phyloP scores from a whole-genome alignment of 2,113 vertebrate genomes.

The Syngnathus floridae region DNA sequence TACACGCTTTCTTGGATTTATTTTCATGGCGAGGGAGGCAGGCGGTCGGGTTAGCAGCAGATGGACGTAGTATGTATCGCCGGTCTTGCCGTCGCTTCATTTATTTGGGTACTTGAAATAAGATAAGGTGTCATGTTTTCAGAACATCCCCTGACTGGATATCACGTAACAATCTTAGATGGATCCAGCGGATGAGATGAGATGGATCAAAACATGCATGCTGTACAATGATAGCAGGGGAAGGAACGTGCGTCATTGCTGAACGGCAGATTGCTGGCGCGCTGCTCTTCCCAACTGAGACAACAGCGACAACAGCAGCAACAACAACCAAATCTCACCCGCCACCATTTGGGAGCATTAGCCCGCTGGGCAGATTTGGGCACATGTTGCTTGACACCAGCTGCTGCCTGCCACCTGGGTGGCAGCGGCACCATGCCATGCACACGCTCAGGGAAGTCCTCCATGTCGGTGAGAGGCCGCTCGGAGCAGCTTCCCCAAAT shows the following conservation, averaged over 20 bases:
- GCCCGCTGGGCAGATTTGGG: constrained; percentile 28
- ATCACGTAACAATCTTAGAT: neutral
- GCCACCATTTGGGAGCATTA: neutral
- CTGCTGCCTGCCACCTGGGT: constrained; percentile 1
- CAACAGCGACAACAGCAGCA: no score
- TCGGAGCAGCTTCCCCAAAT: constrained; percentile 4
- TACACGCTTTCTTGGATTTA: no score
- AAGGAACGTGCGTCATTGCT: no score
- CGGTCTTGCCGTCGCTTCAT: neutral
- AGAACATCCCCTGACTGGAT: neutral
- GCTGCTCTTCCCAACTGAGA: neutral
- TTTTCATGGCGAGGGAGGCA: neutral
- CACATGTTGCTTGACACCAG: constrained; percentile 11
- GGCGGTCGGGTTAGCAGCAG: neutral
- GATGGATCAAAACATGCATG: no score
- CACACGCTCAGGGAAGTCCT: neutral
- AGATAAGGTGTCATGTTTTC: neutral
- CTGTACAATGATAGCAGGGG: no score
- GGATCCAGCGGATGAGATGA: neutral
- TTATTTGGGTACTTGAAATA: neutral
- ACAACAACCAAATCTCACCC: no score
- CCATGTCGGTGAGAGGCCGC: neutral
- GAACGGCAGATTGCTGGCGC: no score
- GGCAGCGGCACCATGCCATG: constrained; percentile 5
- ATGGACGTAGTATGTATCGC: no score